Conservation (phyloP, 2,113 vertebrate species). For the Chaenocephalus aceratus region DNA sequence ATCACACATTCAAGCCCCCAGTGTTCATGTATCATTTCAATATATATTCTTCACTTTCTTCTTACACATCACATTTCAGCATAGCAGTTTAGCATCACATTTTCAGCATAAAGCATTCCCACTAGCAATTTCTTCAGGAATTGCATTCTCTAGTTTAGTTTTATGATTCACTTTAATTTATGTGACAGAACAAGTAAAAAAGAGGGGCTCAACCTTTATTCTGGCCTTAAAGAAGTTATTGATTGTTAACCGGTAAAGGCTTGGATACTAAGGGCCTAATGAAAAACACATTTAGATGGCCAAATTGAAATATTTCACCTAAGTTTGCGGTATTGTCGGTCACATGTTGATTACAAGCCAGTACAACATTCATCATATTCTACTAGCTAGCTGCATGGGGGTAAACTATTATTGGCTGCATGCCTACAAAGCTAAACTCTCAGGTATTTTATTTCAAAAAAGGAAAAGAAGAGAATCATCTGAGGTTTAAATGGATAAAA, state of each 20-base stretch:
- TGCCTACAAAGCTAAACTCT: not conserved
- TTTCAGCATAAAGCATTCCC: no score
- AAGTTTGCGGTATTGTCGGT: not conserved
- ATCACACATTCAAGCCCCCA: no score
- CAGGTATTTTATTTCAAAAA: conserved; percentile 2
- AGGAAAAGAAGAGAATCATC: conserved; percentile 7
- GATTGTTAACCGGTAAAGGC: not conserved
- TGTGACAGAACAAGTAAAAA: not conserved
- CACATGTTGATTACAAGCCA: not conserved
- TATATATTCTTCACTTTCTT: no score
- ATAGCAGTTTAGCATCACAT: no score
- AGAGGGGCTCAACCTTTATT: no score
- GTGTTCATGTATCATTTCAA: no score
- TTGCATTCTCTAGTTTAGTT: no score
- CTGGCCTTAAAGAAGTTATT: not conserved
- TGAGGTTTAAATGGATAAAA: conserved; percentile 25
- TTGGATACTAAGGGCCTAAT: not conserved
- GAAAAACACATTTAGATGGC: not conserved
- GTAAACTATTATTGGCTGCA: not conserved
- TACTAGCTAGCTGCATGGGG: no score
- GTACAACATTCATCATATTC: no score
- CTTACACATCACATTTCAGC: no score
- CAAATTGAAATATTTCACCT: conserved; percentile 1
- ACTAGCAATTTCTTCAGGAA: no score
- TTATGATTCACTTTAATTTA: not conserved